A percentile compares a stretch with the other conserved stretches of the same genome.
Conservation (phyloP, 2,888 invertebrate species). For the Drosophila phalerata region DNA sequence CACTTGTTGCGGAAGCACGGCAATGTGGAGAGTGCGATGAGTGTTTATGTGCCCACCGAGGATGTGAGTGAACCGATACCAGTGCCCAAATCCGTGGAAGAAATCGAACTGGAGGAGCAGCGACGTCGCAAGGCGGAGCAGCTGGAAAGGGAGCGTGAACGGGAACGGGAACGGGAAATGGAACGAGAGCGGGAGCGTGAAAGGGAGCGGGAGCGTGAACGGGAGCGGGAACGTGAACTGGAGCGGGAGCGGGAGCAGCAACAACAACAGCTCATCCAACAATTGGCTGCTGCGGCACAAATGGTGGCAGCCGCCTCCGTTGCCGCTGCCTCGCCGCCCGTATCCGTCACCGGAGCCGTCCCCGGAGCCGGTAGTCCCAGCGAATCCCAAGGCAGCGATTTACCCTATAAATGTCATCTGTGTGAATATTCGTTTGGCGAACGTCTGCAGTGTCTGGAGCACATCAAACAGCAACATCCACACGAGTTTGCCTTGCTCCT, state of each 20-base stretch:
- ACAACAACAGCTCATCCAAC: conserved; percentile 67
- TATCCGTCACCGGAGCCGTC: conserved; percentile 84
- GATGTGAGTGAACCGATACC: conserved; percentile 85
- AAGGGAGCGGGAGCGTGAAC: conserved; percentile 14
- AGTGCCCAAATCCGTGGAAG: conserved; percentile 83
- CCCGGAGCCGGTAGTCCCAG: conserved; percentile 29
- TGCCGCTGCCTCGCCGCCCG: conserved; percentile 84
- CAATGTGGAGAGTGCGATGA: conserved; percentile 86
- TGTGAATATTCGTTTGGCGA: conserved; percentile 95
- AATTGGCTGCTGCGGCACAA: conserved; percentile 86
- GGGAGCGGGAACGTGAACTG: conserved; percentile 25
- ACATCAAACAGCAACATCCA: conserved; percentile 91
- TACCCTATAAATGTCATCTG: conserved; percentile 96
- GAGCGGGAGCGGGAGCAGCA: conserved; percentile 29
- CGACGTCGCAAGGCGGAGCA: conserved; percentile 73
- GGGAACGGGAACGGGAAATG: conserved; percentile 45
- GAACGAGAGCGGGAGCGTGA: conserved; percentile 78
- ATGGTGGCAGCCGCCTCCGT: conserved; percentile 76
- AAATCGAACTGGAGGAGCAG: conserved; percentile 84
- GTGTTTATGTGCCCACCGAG: conserved; percentile 86
- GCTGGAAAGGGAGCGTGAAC: conserved; percentile 52
- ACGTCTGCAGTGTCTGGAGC: conserved; percentile 92
- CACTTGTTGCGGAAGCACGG: conserved; percentile 96
- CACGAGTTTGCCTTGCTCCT: conserved; percentile 93
- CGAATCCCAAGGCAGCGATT: conserved; percentile 84